Conservation (phyloP, 2,797 vertebrate species). For the Phaenicophaeus curvirostris region DNA sequence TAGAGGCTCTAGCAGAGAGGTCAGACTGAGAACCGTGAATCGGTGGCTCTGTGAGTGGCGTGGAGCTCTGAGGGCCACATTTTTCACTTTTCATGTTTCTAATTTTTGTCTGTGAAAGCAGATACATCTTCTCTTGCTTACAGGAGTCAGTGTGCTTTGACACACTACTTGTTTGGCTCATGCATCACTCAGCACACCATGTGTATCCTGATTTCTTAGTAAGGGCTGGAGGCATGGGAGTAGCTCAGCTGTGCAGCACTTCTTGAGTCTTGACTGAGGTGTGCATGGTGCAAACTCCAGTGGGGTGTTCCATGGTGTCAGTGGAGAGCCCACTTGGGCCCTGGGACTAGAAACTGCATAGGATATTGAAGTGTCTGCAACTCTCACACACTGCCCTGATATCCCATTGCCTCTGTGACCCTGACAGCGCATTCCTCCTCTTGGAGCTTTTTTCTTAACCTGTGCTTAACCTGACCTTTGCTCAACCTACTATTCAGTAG, state of each 20-base stretch:
- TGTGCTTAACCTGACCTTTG: constrained; percentile 51
- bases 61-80: neutral
- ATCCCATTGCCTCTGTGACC: neutral
- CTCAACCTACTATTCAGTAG: constrained; percentile 46
- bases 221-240: neutral
- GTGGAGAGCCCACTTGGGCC: neutral
- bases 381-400: neutral
- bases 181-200: neutral
- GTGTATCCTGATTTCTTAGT: neutral
- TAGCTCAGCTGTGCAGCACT: neutral
- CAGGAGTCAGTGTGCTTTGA: neutral
- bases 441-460: constrained; percentile 39
- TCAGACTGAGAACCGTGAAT: neutral
- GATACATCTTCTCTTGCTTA: neutral
- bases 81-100: neutral
- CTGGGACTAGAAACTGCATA: neutral
- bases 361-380: neutral
- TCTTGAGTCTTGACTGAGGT: neutral
- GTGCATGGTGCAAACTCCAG: neutral
- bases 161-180: neutral
- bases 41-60: neutral
- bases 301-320: neutral
- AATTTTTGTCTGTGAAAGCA: neutral
- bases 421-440: constrained; percentile 35
- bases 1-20: neutral